Evolutionary conservation across 2,888 invertebrate species (phyloP).

Genomic region (Metellina segmentata): DNA sequence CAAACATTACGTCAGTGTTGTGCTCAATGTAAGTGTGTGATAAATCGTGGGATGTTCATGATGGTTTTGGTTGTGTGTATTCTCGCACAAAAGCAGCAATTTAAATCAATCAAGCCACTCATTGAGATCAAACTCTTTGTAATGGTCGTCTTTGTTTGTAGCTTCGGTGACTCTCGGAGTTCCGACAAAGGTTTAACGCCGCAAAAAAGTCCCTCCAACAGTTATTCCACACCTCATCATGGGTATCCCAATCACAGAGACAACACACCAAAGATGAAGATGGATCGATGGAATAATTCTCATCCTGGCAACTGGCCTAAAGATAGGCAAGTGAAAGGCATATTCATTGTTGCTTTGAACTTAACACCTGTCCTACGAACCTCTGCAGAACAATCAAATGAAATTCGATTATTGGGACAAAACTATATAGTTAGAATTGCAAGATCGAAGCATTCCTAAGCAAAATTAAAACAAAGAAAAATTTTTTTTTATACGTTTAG

Average conservation of each 20-base stretch:
- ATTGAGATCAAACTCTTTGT: neutral
- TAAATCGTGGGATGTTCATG: too few species aligned
- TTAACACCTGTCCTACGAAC: neutral
- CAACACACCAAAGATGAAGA: slow-evolving; percentile 45
- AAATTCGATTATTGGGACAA: too few species aligned
- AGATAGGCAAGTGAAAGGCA: slow-evolving; percentile 64
- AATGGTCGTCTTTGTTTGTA: slow-evolving; percentile 34
- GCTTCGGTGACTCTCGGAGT: slow-evolving; percentile 61
- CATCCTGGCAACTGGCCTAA: slow-evolving; percentile 69
- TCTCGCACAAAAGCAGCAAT: too few species aligned
- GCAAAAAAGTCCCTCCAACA: slow-evolving; percentile 69
- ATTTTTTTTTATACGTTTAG: too few species aligned
- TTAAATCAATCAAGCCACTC: neutral
- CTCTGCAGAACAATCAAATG: too few species aligned
- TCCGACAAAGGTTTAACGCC: slow-evolving; percentile 53
- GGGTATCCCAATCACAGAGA: slow-evolving; percentile 70
- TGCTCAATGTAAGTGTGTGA: too few species aligned
- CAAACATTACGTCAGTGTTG: too few species aligned
- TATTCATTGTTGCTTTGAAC: slow-evolving; percentile 24
- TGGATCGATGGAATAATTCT: slow-evolving; percentile 65
- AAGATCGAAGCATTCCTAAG: too few species aligned
- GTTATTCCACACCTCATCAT: slow-evolving; percentile 71
- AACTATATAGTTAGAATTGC: too few species aligned
- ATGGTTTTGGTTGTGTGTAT: neutral
- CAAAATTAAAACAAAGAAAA: too few species aligned